Conservation (phyloP, 2,888 invertebrate species). For the Sinodicranocentrus sp. region DNA sequence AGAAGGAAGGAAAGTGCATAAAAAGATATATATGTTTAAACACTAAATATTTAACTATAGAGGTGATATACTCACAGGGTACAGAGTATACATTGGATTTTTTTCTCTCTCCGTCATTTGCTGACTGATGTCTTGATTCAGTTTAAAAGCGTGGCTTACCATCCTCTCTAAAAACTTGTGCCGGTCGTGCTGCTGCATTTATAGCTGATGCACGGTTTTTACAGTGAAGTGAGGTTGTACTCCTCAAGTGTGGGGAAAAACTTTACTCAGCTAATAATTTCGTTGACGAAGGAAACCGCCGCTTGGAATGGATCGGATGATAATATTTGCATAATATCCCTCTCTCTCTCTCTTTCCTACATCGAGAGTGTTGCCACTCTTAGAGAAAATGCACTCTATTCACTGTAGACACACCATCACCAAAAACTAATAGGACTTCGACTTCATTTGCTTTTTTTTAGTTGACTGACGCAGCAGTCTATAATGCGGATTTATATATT, state of each 20-base stretch:
- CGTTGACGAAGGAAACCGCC: neutral
- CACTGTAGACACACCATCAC: too few species aligned
- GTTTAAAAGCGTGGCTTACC: slow-evolving; percentile 22
- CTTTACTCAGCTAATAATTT: slow-evolving; percentile 5
- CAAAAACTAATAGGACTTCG: too few species aligned
- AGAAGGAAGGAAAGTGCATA: slow-evolving; percentile 44
- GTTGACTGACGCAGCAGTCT: too few species aligned
- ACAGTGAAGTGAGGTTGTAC: too few species aligned
- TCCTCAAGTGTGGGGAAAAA: neutral
- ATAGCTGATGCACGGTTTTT: slow-evolving; percentile 17
- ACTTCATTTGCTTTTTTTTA: too few species aligned
- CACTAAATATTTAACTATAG: too few species aligned
- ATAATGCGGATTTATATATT: too few species aligned
- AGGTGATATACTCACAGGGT: too few species aligned
- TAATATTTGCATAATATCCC: slow-evolving; percentile 5
- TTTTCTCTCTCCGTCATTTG: slow-evolving; percentile 11
- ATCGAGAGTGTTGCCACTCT: too few species aligned
- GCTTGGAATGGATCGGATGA: slow-evolving; percentile 6
- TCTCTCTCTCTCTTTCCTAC: too few species aligned
- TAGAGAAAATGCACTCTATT: too few species aligned
- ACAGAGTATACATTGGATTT: too few species aligned
- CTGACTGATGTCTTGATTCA: slow-evolving; percentile 52
- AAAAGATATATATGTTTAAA: neutral
- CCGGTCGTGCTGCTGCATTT: slow-evolving; percentile 16
- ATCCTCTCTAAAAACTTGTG: neutral